Percentiles rank a stretch among this genome's conserved stretches.
These are phyloP conservation scores for Pteromalus puparum DNA, from an alignment of 1,140 invertebrate genomes.

Conservation along the genomic window DNA sequence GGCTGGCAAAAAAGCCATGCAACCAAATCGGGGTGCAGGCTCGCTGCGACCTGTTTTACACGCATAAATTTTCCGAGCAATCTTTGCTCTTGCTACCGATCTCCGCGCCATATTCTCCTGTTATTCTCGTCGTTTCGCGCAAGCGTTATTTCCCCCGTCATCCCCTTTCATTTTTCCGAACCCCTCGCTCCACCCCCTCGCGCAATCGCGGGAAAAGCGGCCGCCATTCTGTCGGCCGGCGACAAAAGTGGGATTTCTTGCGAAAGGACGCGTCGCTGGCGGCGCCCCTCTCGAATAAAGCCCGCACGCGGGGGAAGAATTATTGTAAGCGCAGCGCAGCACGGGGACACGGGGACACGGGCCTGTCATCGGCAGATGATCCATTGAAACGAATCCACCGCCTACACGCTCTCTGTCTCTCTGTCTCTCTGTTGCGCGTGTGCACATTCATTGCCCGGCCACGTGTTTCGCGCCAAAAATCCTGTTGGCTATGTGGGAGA, in stretches of 20 bases:
- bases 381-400: constrained; percentile 63
- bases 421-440: background rate
- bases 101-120: constrained; percentile 12
- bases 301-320: background rate
- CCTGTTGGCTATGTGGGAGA: background rate
- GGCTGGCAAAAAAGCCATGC: too few relatives aligned
- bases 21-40: too few relatives aligned
- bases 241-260: constrained; percentile 65
- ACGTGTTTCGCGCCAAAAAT: constrained; percentile 43
- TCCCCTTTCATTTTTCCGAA: constrained; percentile 29
- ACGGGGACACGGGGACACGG: constrained; percentile 48
- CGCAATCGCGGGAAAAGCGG: constrained; percentile 39
- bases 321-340: constrained; percentile 13
- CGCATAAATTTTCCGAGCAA: too few relatives aligned
- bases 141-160: background rate
- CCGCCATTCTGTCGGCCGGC: constrained; percentile 58
- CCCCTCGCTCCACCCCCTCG: constrained; percentile 40
- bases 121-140: constrained; percentile 25
- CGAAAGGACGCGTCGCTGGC: constrained; percentile 33
- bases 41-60: too few relatives aligned
- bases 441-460: constrained; percentile 28
- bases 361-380: constrained; percentile 64
- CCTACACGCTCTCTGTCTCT: constrained; percentile 8
- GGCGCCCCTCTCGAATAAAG: constrained; percentile 56
- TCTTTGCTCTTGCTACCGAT: background rate